phyloP scores from a whole-genome alignment of 64 coral and sea anemone genomes.

The Orbicella faveolata region DNA sequence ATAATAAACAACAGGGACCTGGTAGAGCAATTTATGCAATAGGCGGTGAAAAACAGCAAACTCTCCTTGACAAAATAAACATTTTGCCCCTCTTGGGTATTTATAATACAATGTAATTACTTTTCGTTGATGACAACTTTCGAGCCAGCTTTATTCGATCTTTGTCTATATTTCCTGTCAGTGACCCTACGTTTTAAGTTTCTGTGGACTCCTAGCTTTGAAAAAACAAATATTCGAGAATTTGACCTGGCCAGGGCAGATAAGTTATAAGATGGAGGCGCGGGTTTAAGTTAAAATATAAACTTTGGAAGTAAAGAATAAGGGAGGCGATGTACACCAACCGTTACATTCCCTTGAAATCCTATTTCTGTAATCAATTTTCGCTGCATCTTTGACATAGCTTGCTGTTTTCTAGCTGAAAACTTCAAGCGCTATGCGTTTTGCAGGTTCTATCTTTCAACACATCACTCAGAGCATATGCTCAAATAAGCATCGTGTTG shows the following conservation, averaged over 20 bases:
- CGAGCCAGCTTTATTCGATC: not conserved
- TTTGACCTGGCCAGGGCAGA: not conserved
- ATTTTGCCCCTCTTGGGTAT: not conserved
- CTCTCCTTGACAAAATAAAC: slow-evolving; percentile 19
- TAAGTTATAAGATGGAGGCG: not conserved
- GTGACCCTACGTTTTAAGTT: not conserved
- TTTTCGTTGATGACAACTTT: slow-evolving; percentile 6
- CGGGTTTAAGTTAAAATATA: not conserved
- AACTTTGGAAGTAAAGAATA: not conserved
- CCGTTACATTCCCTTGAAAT: not conserved
- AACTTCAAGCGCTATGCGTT: not conserved
- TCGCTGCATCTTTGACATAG: not conserved
- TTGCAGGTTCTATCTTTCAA: not conserved
- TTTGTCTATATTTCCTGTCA: not conserved
- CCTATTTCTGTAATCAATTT: not conserved
- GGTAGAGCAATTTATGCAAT: not conserved
- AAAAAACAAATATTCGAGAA: not conserved
- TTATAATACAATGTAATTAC: slow-evolving; percentile 14
- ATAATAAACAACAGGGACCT: not conserved
- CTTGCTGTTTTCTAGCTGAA: not conserved
- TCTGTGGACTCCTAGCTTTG: not conserved
- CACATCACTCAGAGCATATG: not conserved
- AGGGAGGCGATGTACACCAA: not conserved
- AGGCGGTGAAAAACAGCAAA: not conserved
- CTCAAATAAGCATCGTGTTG: not conserved